These are phyloP conservation scores for Calliopum simillimum DNA, from an alignment of 2,888 invertebrate genomes.

Conservation along the genomic window DNA sequence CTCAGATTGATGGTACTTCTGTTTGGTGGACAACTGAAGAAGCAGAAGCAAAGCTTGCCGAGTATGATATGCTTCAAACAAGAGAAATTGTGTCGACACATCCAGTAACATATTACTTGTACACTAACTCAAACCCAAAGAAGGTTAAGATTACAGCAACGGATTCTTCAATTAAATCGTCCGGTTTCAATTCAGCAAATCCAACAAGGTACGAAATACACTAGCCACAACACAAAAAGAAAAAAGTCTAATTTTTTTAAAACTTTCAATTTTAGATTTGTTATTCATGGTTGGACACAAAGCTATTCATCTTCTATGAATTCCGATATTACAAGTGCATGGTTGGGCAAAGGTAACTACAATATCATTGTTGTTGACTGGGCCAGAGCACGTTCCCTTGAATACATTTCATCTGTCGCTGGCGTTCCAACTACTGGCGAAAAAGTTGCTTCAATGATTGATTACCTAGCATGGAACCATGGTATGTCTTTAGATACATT, in stretches of 20 bases:
- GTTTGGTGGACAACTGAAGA: too few relatives aligned
- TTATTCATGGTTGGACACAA: conserved; percentile 70
- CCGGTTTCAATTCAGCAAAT: conserved; percentile 46
- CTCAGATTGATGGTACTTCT: too few relatives aligned
- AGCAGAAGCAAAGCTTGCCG: too few relatives aligned
- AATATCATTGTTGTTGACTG: conserved; percentile 75
- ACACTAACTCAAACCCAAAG: conserved; percentile 52
- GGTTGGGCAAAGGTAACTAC: conserved; percentile 70
- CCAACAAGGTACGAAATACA: too few relatives aligned
- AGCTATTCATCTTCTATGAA: conserved; percentile 45
- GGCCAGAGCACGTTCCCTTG: conserved; percentile 71
- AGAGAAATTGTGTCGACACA: too few relatives aligned
- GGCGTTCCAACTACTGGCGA: conserved; percentile 57
- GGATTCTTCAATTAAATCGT: conserved; percentile 39
- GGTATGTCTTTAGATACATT: conserved; percentile 68
- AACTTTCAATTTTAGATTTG: too few relatives aligned
- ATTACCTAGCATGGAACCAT: conserved; percentile 68
- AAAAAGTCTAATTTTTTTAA: too few relatives aligned
- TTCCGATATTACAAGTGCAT: conserved; percentile 65
- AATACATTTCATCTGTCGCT: conserved; percentile 70
- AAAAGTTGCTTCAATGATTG: conserved; percentile 56
- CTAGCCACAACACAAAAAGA: too few relatives aligned
- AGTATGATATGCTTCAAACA: too few relatives aligned
- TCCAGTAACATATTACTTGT: too few relatives aligned
- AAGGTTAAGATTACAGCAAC: conserved; percentile 45